Evolutionary conservation across 1,140 invertebrate species (phyloP), one percentile per base, ranked within the genome.

Genomic region (Gerris buenoi): DNA sequence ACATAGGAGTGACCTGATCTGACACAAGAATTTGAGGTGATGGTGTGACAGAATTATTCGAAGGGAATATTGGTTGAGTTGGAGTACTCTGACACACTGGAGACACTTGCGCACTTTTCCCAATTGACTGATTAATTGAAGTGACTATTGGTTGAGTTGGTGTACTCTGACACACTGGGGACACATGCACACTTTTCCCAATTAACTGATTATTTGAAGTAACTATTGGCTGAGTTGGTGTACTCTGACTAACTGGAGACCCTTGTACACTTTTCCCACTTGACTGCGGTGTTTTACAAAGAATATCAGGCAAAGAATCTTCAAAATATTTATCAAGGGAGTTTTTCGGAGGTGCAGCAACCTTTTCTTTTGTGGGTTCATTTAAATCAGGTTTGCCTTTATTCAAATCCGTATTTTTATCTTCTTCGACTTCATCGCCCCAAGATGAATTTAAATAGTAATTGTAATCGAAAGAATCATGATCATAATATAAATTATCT

Each of bases 1-100:
- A 10, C 22, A 22, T 25, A 46, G 66, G 66, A 25, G 66, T 63
- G 25, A 57, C 60, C 18, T 67, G 5, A 2, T 56, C 62, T 63
- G 62, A 23, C 1, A 67, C 28, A 2, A 67, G 58, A 1, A 67
- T 25, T 14, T 46, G 23, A 3, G 60, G 60, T 2, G 25, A 58
- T 2, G 59, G 59, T 25, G 66, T 63, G 1, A 63, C 5, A 3
- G 22, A 5, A 22, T 22, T 22, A 5, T 60, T 60, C 3, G 10
- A 3, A n/a, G 10, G 10, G n/a, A n/a, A n/a, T 10, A 46, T 46
- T 13, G 58, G 58, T 22, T 22, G 23, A 60, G 15, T 60, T 22
- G 58, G 58, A 13, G 58, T 60, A 22, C 58, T 60, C 58, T 60
- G 58, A 22, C 5, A 25, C 23, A 60, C 3, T 13, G 46, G 46